phyloP scores from a whole-genome alignment of 1,140 invertebrate species.

The Zaprionus tsacasi region DNA sequence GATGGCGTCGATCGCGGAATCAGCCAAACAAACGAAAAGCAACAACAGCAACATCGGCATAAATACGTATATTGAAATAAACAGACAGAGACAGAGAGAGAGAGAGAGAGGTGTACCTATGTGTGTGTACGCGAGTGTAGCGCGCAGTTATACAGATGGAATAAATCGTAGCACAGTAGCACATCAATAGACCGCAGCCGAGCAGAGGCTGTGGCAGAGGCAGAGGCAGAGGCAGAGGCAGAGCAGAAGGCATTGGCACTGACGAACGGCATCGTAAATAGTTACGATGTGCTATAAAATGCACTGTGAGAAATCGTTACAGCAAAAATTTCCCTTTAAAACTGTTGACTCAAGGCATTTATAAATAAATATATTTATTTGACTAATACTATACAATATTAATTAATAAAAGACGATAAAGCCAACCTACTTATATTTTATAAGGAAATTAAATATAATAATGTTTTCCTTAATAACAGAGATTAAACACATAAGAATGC shows the following conservation, averaged over 20 bases:
- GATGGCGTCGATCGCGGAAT: slow-evolving; percentile 42
- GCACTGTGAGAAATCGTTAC: slow-evolving; percentile 52
- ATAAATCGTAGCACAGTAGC: slow-evolving; percentile 45
- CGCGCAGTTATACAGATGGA: slow-evolving; percentile 20
- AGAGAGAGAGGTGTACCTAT: slow-evolving; percentile 2
- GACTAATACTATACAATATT: not conserved
- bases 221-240: not conserved
- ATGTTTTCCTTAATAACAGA: slow-evolving; percentile 3
- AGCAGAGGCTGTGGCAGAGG: not conserved
- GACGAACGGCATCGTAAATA: slow-evolving; percentile 48
- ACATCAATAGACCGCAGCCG: slow-evolving; percentile 21
- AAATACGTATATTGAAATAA: slow-evolving; percentile 7
- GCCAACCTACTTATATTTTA: too few species aligned
- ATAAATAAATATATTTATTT: too few species aligned
- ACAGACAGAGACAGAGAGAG: slow-evolving; percentile 20
- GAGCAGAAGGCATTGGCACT: slow-evolving; percentile 28
- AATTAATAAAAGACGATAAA: not conserved
- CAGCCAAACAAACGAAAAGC: slow-evolving; percentile 36
- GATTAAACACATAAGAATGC: not conserved
- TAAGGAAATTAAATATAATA: not conserved
- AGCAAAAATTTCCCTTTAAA: not conserved
- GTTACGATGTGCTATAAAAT: slow-evolving; percentile 54
- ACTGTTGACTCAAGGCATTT: not conserved
- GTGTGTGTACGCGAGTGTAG: not conserved
- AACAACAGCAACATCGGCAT: not conserved